Percentiles rank a stretch among this genome's conserved stretches.
Conservation (phyloP, 2,113 vertebrate species). For the Rhegmatorhina hoffmannsi region DNA sequence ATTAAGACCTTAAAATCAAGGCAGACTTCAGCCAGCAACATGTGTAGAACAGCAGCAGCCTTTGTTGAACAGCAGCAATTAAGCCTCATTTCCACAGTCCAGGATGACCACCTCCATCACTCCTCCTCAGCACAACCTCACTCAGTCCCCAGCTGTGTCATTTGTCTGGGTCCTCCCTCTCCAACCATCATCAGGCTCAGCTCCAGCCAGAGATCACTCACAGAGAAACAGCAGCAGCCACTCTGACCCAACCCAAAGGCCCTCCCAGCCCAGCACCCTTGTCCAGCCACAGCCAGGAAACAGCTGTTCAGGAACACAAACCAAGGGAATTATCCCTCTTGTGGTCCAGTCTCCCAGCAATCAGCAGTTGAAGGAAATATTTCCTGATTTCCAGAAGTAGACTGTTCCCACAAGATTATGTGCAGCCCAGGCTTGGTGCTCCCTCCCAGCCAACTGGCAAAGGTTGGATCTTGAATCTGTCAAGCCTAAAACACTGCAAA, state of each 20-base stretch:
- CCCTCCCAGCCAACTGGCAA: constrained; percentile 14
- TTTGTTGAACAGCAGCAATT: constrained; percentile 15
- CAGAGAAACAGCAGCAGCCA: neutral
- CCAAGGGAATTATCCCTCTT: neutral
- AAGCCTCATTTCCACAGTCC: constrained; percentile 8
- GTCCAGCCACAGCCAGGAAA: constrained; percentile 19
- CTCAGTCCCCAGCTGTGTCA: neutral
- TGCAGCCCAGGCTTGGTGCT: neutral
- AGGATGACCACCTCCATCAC: constrained; percentile 10
- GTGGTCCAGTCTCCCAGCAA: constrained; percentile 7
- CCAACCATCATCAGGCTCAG: neutral
- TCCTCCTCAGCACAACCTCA: neutral
- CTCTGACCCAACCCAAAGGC: neutral
- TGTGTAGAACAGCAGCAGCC: neutral
- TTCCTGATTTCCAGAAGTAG: constrained; percentile 42
- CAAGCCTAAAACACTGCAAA: neutral
- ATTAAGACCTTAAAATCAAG: constrained; percentile 54
- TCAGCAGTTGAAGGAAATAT: constrained; percentile 37
- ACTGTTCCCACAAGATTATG: constrained; percentile 26
- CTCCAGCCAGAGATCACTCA: neutral
- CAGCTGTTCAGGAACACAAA: constrained; percentile 59
- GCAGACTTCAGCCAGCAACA: constrained; percentile 1
- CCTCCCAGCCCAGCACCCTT: neutral
- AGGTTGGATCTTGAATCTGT: neutral
- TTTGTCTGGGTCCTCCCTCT: constrained; percentile 20